A percentile compares a stretch with the other conserved stretches of the same genome.
These are phyloP conservation scores for Apotomis capreana DNA, from an alignment of 2,888 invertebrate species.

Conservation along the genomic window DNA sequence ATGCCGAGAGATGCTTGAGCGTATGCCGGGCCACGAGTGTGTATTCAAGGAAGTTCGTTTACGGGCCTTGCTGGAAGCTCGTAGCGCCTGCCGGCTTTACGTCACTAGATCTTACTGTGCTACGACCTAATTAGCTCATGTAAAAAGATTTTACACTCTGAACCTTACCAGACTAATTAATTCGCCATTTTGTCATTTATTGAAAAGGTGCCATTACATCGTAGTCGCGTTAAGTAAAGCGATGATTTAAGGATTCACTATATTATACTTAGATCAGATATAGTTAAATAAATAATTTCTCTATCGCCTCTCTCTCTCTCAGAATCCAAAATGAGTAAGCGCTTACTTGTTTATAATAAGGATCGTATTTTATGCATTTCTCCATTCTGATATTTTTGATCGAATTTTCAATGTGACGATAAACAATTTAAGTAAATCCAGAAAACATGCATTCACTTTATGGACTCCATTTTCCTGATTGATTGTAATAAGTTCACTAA, in stretches of 20 bases:
- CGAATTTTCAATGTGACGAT: no score
- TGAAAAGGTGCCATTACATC: background rate
- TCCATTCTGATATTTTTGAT: no score
- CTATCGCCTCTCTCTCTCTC: no score
- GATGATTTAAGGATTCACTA: background rate
- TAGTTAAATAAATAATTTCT: no score
- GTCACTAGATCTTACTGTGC: conserved; percentile 49
- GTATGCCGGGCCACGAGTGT: conserved; percentile 49
- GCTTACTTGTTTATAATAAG: no score
- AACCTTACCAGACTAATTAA: background rate
- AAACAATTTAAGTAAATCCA: background rate
- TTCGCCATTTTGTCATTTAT: background rate
- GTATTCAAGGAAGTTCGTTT: conserved; percentile 52
- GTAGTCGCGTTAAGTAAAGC: background rate
- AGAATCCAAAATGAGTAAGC: no score
- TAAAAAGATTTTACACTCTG: conserved; percentile 21
- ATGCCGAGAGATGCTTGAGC: conserved; percentile 44
- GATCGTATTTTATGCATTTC: no score
- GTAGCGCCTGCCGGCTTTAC: conserved; percentile 42
- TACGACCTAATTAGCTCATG: conserved; percentile 55
- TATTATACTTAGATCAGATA: no score
- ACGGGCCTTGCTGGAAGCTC: conserved; percentile 41
- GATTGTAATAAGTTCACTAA: background rate
- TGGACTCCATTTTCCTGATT: background rate
- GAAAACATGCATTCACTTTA: background rate